Evolutionary conservation across 2,888 invertebrate species (phyloP), one percentile per base, ranked within the genome.

Genomic region (Sesamia inferens): DNA sequence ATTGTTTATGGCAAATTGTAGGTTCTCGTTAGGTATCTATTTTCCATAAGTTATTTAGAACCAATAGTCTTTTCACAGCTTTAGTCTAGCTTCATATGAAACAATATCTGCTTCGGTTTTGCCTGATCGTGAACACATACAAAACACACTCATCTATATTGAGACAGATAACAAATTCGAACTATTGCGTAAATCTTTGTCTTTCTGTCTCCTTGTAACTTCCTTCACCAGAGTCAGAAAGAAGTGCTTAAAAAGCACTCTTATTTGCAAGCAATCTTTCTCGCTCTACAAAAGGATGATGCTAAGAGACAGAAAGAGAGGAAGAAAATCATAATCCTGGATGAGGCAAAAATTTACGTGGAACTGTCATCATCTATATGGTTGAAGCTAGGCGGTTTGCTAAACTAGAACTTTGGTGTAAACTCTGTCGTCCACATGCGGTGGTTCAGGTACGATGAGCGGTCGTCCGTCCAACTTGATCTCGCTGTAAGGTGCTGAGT

Each of bases 401-500:
- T 73, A 68, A 44, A 59, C 90, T 58, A 94, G 64, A 79, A 94
- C 92, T 88, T 97, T 97, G 42, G 97, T 94, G 88, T 97, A 96
- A 42, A 97, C 96, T 73, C 95, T 94, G 58, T 97, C 97, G 2
- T 97, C 93, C 0, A 95, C 89, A 90, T 98, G 98, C 0, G 98
- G 98, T 8, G 95, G 92, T 64, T 96, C 97, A 0, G 98, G 98
- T 24, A 96, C 95, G 72, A 98, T 96, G 0, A 97, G 95, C 64
- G 97, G 96, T 22, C 94, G 93, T 19, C 97, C 97, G 68, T 97
- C 96, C 69, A 97, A 96, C 63, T 94, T 92, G 86, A 98, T 97
- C 68, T 98, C 97, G 0, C 93, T 93, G 89, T 98, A 98, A 7
- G 96, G 95, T 22, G 97, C 93, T 57, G 96, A 94, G 91, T 97